Base-by-base conservation (phyloP, 92 coral and sea anemone genomes). In the Phenganax marumi region DNA sequence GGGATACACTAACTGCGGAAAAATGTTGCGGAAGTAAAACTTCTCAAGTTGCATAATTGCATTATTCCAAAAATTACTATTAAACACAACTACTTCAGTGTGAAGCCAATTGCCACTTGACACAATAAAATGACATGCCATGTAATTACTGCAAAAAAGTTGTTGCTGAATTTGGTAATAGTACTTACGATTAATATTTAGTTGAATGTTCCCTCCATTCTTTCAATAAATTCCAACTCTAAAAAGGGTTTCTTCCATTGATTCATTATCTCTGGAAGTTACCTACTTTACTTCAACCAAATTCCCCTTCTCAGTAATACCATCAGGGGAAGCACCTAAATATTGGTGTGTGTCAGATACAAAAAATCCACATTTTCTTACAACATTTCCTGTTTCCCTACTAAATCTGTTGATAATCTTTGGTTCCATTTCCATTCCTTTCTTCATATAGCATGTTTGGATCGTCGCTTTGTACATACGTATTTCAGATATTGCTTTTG, bases 1-100 rank as follows among this genome's bases (percentile, higher is more conserved):
- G 85, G 91, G 91, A 76, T 90, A 90, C 25, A 90, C 90, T 71
- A 90, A 79, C 75, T 90, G 91, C 22, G 93, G 93, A 66, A 90
- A 90, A 62, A 90, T 76, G 71, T 85, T 48, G 23, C 72, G 70
- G 84, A 87, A 90, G 84, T 88, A 90, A 76, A 90, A 88, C 33
- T 39, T 63, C 65, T 90, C 84, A 49, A 90, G 86, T 82, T 79
- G 71, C 55, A 78, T 68, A 55, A 90, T 52, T 63, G 65, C 73
- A 50, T 77, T 50, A 18, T 88, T 72, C 91, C 90, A 88, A 76
- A 88, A 85, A 68, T 84, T 39, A 5, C 52, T 10, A 66, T 87
- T 84, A 82, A 90, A 87, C 49, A 22, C 70, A 85, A 90, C 84
- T 52, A 61, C 70, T 52, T 90, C 89, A n/a, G 26, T 39, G 82